A percentile compares a stretch with the other conserved stretches of the same genome.
Conservation (phyloP, 2,797 vertebrate species). For the Enteromius argenteus region DNA sequence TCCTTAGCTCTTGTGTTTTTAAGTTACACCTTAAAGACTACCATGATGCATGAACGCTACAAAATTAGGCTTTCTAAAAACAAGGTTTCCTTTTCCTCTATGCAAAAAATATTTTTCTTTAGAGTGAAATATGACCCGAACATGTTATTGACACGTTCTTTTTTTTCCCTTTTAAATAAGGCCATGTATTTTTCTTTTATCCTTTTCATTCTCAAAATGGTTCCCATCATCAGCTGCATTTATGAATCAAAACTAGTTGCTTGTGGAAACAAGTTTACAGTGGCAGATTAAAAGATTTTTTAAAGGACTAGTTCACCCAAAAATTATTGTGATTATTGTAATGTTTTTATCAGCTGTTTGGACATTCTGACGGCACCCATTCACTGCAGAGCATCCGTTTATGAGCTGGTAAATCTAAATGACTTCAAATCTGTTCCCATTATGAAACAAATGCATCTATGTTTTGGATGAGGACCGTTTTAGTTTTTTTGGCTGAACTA, state of each 20-base stretch:
- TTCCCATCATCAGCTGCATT: not conserved
- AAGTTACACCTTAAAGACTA: not conserved
- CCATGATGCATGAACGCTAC: not conserved
- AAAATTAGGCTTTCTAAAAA: not conserved
- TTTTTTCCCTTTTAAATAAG: constrained; percentile 38
- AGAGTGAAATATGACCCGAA: not conserved
- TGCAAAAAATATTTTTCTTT: not conserved
- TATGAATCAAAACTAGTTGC: not conserved
- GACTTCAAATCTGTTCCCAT: not conserved
- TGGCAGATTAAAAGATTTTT: not conserved
- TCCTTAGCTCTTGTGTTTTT: not conserved
- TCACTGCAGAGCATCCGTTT: not conserved
- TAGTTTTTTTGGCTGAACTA: not conserved
- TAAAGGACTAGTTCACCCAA: not conserved
- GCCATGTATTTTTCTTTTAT: not conserved
- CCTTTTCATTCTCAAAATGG: not conserved
- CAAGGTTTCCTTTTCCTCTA: not conserved
- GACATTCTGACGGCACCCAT: not conserved
- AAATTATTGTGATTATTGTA: not conserved
- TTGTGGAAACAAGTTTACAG: not conserved
- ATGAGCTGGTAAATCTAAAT: not conserved
- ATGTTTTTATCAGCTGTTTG: not conserved
- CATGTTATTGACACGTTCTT: not conserved
- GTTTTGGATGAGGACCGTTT: not conserved
- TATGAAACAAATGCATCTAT: not conserved